Percentiles rank a stretch among this genome's conserved stretches.
phyloP scores from a whole-genome alignment of 2,888 invertebrate species.

The Hypolimnas misippus region DNA sequence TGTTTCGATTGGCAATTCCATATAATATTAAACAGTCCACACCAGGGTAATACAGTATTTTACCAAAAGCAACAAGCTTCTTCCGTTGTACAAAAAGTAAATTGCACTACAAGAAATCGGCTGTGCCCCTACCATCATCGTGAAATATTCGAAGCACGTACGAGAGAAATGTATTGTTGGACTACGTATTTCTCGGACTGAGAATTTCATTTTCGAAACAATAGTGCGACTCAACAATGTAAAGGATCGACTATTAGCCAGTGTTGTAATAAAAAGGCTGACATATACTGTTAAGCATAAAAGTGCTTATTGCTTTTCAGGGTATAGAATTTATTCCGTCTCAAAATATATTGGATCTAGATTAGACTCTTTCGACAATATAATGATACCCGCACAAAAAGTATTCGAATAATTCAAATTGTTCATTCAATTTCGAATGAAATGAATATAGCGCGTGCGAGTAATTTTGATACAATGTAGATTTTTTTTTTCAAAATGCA shows the following conservation, averaged over 20 bases:
- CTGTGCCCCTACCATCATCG: conserved; percentile 28
- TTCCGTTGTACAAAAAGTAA: conserved; percentile 16
- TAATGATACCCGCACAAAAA: background rate
- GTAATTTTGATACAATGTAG: background rate
- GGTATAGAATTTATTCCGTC: no score
- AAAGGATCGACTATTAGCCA: conserved; percentile 16
- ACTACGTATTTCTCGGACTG: conserved; percentile 22
- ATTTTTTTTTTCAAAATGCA: no score
- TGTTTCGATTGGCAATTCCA: background rate
- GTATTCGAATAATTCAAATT: no score
- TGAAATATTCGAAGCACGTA: conserved; percentile 35
- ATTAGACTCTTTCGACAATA: background rate
- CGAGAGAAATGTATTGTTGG: conserved; percentile 26
- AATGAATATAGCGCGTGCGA: background rate
- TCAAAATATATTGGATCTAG: no score
- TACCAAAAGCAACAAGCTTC: conserved; percentile 16
- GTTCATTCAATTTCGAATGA: background rate
- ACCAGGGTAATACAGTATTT: conserved; percentile 31
- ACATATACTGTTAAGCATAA: background rate
- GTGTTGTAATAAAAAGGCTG: conserved; percentile 5
- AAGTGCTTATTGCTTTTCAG: background rate
- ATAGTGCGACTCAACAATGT: conserved; percentile 25
- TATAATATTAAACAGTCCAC: conserved; percentile 19
- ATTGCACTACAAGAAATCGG: conserved; percentile 27
- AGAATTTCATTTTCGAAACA: conserved; percentile 31